Base-by-base conservation (phyloP, 1,140 invertebrate genomes). In the Drosophila oshimai region DNA sequence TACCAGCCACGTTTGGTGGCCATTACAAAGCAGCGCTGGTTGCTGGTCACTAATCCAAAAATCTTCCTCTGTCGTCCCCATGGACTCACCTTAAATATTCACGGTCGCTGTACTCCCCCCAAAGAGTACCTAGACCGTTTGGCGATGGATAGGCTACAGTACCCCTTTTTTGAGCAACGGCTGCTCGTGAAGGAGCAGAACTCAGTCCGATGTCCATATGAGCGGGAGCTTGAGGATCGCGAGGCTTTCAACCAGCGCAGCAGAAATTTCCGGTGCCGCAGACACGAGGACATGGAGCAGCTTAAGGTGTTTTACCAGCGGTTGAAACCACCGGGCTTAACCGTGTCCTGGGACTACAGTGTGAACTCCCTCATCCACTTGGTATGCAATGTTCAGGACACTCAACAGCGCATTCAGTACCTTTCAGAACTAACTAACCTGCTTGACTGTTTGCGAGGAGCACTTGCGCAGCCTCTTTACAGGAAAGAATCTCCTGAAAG, bases 191-290 rank as follows among this genome's bases (percentile, higher is more conserved):
- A 31, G 2, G 1, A 28, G 1, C 10, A 36, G 0, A n/a, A 1
- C 0, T 1, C 0, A 0, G 4, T 3, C 1, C 9, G 34, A 0
- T 78, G 47, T 18, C 88, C 88, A 0, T 86, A 72, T 29, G 9
- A 28, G 2, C 57, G 76, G 3, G 12, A 74, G 6, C 45, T 89
- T 6, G 68, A 73, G 7, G 71, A 88, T 4, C 45, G 36, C 0
- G 88, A 90, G 33, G 42, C 55, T 1, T 90, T 90, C 15, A 75
- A 86, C 42, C 34, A 47, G 10, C 55, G 58, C 0, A 90, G 90
- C 36, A 37, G 34, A 6, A 58, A 64, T 1, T 90, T 70, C 24
- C 36, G 64, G 4, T 90, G 88, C 36, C 29, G 62, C 0, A 34
- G 50, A 0, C 26, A 50, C 6, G 34, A 41, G 9, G 77, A 89